phyloP scores from a whole-genome alignment of 1,140 invertebrate genomes.

The Lutraria rhynchaena region DNA sequence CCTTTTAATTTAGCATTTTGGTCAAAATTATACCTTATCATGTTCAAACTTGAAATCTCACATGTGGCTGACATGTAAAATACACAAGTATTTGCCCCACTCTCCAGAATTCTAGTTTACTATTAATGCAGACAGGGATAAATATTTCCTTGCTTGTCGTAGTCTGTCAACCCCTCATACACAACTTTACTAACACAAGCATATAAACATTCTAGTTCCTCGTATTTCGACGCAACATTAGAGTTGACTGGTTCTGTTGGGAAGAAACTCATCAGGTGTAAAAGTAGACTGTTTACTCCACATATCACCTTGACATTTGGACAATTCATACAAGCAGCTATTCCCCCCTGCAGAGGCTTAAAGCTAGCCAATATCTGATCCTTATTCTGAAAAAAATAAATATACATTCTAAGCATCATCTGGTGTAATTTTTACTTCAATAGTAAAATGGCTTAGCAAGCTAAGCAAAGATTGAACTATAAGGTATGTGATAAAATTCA shows the following conservation, averaged over 20 bases:
- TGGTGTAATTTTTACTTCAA: too few relatives aligned
- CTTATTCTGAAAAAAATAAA: conserved; percentile 84
- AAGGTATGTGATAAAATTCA: too few relatives aligned
- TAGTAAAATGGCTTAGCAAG: too few relatives aligned
- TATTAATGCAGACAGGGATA: too few relatives aligned
- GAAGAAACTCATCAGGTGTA: conserved; percentile 94
- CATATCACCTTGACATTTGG: conserved; percentile 95
- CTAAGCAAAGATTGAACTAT: too few relatives aligned
- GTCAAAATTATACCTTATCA: too few relatives aligned
- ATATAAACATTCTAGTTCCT: conserved; percentile 95
- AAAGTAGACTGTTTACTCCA: conserved; percentile 92
- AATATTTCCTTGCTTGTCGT: conserved; percentile 89
- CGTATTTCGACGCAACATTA: conserved; percentile 91
- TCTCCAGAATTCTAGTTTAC: too few relatives aligned
- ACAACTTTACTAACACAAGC: conserved; percentile 94
- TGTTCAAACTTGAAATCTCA: too few relatives aligned
- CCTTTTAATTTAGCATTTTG: too few relatives aligned
- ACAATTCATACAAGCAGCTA: conserved; percentile 91
- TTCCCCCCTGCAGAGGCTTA: conserved; percentile 92
- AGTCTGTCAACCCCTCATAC: conserved; percentile 92
- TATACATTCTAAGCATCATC: too few relatives aligned
- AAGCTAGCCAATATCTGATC: conserved; percentile 93
- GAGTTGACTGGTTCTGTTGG: conserved; percentile 92
- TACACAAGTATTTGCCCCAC: too few relatives aligned
- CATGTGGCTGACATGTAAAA: too few relatives aligned